Evolutionary conservation across 64 coral and sea anemone species (phyloP).

Genomic region (Hydrozoanthus tunicans): DNA sequence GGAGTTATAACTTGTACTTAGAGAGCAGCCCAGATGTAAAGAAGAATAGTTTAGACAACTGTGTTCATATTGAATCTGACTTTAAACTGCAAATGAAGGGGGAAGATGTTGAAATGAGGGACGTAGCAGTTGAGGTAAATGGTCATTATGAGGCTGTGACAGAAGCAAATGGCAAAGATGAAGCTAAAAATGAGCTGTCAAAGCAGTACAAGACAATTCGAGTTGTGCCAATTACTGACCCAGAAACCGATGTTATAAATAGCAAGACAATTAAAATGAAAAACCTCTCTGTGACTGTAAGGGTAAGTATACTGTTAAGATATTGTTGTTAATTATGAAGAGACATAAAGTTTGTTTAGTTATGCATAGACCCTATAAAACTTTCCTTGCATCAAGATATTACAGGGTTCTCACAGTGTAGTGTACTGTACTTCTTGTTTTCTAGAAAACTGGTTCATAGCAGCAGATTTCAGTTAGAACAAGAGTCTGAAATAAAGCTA

Average conservation of each 20-base stretch:
- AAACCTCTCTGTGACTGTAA: constrained; percentile 23
- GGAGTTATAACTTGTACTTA: not conserved
- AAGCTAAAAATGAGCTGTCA: not conserved
- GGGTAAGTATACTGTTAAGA: not conserved
- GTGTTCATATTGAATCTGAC: not conserved
- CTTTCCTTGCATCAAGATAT: too few relatives aligned
- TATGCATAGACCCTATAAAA: too few relatives aligned
- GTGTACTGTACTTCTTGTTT: too few relatives aligned
- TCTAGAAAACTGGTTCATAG: too few relatives aligned
- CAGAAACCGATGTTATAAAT: not conserved
- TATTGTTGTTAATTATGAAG: too few relatives aligned
- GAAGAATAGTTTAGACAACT: not conserved
- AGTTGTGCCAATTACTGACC: constrained; percentile 21
- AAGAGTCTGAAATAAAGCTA: too few relatives aligned
- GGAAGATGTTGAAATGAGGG: not conserved
- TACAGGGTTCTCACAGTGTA: too few relatives aligned
- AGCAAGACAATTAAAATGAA: constrained; percentile 49
- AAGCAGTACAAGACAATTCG: not conserved
- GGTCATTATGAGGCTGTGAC: not conserved
- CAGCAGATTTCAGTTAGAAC: too few relatives aligned
- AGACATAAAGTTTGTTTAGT: too few relatives aligned
- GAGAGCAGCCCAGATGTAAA: constrained; percentile 17
- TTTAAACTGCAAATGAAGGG: not conserved
- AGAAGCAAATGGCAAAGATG: not conserved
- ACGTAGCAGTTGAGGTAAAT: not conserved